Conservation (phyloP, 2,888 invertebrate species). For the Yponomeuta sedellus region DNA sequence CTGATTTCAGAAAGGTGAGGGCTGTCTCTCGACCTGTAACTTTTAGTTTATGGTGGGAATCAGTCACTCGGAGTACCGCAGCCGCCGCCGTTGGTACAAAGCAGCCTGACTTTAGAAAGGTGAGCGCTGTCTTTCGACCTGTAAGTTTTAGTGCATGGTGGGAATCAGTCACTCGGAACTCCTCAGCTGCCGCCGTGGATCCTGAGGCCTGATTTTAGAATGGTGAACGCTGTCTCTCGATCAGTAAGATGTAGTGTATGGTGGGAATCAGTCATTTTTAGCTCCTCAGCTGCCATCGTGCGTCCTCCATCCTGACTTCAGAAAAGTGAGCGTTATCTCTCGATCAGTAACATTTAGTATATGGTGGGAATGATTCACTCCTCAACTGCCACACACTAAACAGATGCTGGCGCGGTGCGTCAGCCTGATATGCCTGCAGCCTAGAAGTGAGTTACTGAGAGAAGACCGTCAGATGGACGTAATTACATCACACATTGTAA, state of each 20-base stretch:
- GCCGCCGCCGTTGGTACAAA: constrained; percentile 82
- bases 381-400: no score
- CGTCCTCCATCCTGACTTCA: constrained; percentile 93
- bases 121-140: constrained; percentile 61
- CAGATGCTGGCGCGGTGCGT: no score
- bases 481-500: no score
- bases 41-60: no score
- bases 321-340: constrained; percentile 80
- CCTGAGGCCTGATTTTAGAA: constrained; percentile 95
- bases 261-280: constrained; percentile 82
- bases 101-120: constrained; percentile 95
- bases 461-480: no score
- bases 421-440: no score
- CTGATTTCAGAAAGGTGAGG: constrained; percentile 83
- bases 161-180: constrained; percentile 82
- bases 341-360: no score
- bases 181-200: constrained; percentile 81
- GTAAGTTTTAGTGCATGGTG: no score
- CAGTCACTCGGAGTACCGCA: constrained; percentile 79
- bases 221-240: constrained; percentile 75
- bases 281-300: constrained; percentile 81
- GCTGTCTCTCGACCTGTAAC: no score
- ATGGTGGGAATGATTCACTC: no score
- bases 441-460: no score
- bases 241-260: no score